Conservation (phyloP, 2,888 invertebrate genomes). For the Fragum whitleyi region DNA sequence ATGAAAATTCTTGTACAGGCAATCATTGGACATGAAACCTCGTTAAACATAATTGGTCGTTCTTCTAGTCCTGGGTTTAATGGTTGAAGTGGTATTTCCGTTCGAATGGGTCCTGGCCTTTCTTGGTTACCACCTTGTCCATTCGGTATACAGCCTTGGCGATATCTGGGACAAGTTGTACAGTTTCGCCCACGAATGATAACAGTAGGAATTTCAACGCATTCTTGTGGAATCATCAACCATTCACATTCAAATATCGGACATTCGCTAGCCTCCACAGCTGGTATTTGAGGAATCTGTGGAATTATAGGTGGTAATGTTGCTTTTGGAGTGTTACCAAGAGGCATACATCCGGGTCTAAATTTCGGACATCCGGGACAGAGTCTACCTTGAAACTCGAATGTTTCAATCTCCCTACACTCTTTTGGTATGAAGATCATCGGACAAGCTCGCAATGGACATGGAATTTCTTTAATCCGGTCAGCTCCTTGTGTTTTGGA, state of each 20-base stretch:
- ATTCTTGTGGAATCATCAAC: slow-evolving; percentile 41
- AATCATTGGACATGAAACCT: slow-evolving; percentile 40
- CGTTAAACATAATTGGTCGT: background rate
- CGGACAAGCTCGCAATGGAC: slow-evolving; percentile 39
- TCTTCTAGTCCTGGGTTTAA: background rate
- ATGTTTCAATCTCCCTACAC: slow-evolving; percentile 30
- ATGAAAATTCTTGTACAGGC: slow-evolving; percentile 46
- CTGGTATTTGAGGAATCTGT: slow-evolving; percentile 10
- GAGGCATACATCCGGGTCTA: slow-evolving; percentile 20
- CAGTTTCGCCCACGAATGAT: slow-evolving; percentile 40
- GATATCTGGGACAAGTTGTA: slow-evolving; percentile 46
- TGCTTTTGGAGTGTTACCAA: background rate
- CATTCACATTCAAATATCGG: slow-evolving; percentile 45
- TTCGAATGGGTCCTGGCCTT: background rate
- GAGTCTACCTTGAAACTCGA: slow-evolving; percentile 32
- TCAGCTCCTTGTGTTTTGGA: background rate
- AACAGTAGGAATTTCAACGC: slow-evolving; percentile 42
- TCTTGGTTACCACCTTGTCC: background rate
- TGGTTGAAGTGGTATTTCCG: background rate
- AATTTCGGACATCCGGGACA: slow-evolving; percentile 37
- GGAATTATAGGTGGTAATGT: background rate
- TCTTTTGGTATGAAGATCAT: slow-evolving; percentile 31
- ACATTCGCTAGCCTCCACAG: slow-evolving; percentile 24
- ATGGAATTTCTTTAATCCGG: slow-evolving; percentile 17
- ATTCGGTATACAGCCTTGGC: slow-evolving; percentile 30